phyloP scores from a whole-genome alignment of 2,797 vertebrate genomes.

The Typhlichthys subterraneus region DNA sequence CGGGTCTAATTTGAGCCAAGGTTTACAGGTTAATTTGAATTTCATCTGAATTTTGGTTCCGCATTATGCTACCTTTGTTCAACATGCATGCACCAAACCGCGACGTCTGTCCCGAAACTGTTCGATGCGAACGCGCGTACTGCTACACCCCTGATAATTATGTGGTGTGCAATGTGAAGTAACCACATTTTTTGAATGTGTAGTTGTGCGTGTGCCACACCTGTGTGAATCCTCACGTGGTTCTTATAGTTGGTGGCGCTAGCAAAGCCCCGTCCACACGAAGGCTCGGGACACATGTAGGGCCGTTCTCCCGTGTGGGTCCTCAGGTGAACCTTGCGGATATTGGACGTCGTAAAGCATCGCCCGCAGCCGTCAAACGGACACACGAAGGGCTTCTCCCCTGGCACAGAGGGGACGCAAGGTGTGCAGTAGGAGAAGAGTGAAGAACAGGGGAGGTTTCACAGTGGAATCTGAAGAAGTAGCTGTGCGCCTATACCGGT shows the following conservation, averaged over 20 bases:
- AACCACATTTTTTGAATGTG: too few species aligned
- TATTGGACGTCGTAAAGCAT: slow-evolving; percentile 98
- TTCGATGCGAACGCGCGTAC: too few species aligned
- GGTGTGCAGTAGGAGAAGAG: slow-evolving; percentile 75
- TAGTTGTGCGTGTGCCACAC: slow-evolving; percentile 73
- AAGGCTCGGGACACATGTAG: slow-evolving; percentile 97
- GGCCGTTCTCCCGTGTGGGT: slow-evolving; percentile 98
- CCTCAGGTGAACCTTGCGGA: slow-evolving; percentile 97
- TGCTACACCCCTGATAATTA: too few species aligned
- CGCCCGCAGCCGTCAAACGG: slow-evolving; percentile 96
- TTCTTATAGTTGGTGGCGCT: slow-evolving; percentile 99
- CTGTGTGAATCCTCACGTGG: slow-evolving; percentile 98
- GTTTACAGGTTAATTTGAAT: too few species aligned
- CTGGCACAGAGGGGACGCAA: slow-evolving; percentile 72
- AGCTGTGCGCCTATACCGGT: slow-evolving; percentile 84
- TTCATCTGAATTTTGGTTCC: too few species aligned
- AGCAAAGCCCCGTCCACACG: slow-evolving; percentile 95
- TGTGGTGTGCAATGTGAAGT: too few species aligned
- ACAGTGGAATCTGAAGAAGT: too few species aligned
- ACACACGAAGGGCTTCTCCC: slow-evolving; percentile 97
- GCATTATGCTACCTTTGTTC: too few species aligned
- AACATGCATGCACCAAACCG: too few species aligned
- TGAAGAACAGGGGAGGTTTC: too few species aligned
- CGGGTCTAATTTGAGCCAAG: too few species aligned
- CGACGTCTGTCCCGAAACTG: too few species aligned